phyloP scores from a whole-genome alignment of 1,140 invertebrate species.

The Drosophila ficusphila region DNA sequence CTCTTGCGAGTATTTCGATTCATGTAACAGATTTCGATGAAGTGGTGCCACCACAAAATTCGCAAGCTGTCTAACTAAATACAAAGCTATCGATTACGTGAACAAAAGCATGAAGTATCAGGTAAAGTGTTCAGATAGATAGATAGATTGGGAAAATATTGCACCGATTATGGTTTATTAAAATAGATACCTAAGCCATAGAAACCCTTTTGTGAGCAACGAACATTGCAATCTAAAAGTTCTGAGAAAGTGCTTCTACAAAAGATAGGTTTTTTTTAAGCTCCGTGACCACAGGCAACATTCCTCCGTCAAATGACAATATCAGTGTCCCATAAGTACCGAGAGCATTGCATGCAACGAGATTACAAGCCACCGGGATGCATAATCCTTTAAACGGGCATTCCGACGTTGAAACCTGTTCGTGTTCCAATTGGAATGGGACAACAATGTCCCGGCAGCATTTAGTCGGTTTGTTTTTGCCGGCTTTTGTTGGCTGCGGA shows the following conservation, averaged over 20 bases:
- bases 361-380: constrained; percentile 3
- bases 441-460: not conserved
- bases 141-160: too few relatives aligned
- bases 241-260: too few relatives aligned
- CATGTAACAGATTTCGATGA: not conserved
- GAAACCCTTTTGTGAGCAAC: too few relatives aligned
- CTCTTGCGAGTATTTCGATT: not conserved
- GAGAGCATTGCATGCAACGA: not conserved
- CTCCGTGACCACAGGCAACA: not conserved
- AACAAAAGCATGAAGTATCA: too few relatives aligned
- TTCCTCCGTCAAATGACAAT: not conserved
- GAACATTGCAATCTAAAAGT: too few relatives aligned
- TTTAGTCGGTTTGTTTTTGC: constrained; percentile 6
- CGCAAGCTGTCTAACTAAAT: not conserved
- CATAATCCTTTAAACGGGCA: not conserved
- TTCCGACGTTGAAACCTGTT: not conserved
- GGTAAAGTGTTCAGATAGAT: too few relatives aligned
- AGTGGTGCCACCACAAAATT: not conserved
- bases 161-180: too few relatives aligned
- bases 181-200: too few relatives aligned
- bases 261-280: not conserved
- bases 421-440: not conserved
- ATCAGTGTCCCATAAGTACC: not conserved
- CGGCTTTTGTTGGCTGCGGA: not conserved
- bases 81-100: too few relatives aligned